phyloP scores from a whole-genome alignment of 2,888 invertebrate genomes.

The Drosophila neonasuta region DNA sequence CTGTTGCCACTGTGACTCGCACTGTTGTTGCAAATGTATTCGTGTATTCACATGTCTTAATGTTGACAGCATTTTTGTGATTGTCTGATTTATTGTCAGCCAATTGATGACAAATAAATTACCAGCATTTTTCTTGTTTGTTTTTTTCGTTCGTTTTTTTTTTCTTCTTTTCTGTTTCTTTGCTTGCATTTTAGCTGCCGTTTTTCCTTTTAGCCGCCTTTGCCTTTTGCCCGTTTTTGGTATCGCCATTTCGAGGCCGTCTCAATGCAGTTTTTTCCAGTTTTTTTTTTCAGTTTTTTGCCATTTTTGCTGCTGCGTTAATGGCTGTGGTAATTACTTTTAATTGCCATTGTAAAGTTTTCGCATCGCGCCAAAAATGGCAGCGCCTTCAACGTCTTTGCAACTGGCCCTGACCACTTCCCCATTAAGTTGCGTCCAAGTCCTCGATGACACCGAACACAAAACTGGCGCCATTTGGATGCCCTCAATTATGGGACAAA shows the following conservation, averaged over 20 bases:
- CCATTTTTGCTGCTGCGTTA: slow-evolving; percentile 60
- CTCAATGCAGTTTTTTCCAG: slow-evolving; percentile 16
- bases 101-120: slow-evolving; percentile 79
- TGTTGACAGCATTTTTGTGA: slow-evolving; percentile 81
- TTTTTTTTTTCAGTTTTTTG: not conserved
- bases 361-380: slow-evolving; percentile 74
- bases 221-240: slow-evolving; percentile 66
- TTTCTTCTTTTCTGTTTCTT: slow-evolving; percentile 23
- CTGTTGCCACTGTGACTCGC: slow-evolving; percentile 17
- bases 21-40: slow-evolving; percentile 52
- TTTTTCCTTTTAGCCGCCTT: slow-evolving; percentile 58
- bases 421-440: slow-evolving; percentile 35
- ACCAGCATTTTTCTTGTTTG: slow-evolving; percentile 58
- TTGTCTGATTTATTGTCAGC: slow-evolving; percentile 80
- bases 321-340: slow-evolving; percentile 74
- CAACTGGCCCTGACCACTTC: slow-evolving; percentile 48
- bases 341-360: slow-evolving; percentile 75
- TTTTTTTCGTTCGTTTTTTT: slow-evolving; percentile 24
- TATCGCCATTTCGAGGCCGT: slow-evolving; percentile 50
- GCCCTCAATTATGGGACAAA: slow-evolving; percentile 13
- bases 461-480: slow-evolving; percentile 44
- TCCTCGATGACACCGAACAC: slow-evolving; percentile 25
- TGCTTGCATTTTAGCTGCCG: slow-evolving; percentile 50
- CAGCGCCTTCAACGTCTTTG: slow-evolving; percentile 56
- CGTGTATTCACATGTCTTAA: slow-evolving; percentile 77